Conservation (phyloP, 1,140 invertebrate species). For the Wiebesia pumilae region DNA sequence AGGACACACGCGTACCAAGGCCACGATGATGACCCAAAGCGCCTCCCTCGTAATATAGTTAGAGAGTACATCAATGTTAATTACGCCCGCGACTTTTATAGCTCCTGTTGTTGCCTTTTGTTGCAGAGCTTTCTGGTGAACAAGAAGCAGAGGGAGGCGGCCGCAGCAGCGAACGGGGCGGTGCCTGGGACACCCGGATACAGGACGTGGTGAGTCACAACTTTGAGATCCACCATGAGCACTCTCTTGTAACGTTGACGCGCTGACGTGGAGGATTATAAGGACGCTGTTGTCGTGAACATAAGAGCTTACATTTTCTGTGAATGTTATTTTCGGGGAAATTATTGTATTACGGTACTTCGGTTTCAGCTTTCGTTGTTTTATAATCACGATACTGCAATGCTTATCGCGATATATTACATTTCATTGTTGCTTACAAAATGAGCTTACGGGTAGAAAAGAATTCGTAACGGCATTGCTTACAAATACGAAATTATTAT, state of each 20-base stretch:
- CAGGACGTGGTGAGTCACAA: conserved; percentile 83
- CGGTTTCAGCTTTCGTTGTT: too few species aligned
- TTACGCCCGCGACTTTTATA: background rate
- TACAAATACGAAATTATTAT: too few species aligned
- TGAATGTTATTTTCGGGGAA: too few species aligned
- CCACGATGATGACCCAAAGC: background rate
- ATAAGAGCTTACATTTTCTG: too few species aligned
- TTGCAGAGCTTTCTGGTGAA: conserved; percentile 91
- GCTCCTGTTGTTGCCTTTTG: background rate
- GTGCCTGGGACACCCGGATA: conserved; percentile 82
- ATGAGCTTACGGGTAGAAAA: too few species aligned
- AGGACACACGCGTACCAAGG: background rate
- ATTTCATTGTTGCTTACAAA: too few species aligned
- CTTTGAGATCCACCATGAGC: conserved; percentile 34
- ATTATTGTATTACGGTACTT: too few species aligned
- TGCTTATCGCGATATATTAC: too few species aligned
- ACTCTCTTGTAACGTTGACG: background rate
- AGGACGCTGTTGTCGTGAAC: too few species aligned
- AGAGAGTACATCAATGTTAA: background rate
- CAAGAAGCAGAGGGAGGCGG: conserved; percentile 89
- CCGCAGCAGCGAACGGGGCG: conserved; percentile 83
- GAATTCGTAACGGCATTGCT: too few species aligned
- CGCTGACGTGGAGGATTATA: too few species aligned
- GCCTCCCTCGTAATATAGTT: background rate
- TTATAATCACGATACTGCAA: too few species aligned